phyloP scores from a whole-genome alignment of 2,113 vertebrate genomes.

The Oncorhynchus nerka region DNA sequence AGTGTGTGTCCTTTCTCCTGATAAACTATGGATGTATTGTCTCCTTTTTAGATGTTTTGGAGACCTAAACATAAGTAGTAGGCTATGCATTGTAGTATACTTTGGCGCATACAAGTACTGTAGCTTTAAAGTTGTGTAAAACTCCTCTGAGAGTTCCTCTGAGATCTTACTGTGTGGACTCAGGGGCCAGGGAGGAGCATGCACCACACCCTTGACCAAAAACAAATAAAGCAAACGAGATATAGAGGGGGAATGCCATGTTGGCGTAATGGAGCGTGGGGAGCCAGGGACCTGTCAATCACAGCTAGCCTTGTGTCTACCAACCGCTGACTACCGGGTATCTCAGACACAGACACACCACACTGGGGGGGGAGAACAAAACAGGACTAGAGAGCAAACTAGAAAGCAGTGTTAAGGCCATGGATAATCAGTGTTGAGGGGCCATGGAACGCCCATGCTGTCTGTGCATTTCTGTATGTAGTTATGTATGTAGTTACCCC shows the following conservation, averaged over 20 bases:
- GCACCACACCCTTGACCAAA: slow-evolving; percentile 48
- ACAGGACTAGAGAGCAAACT: not conserved
- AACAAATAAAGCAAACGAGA: slow-evolving; percentile 39
- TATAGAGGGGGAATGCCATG: slow-evolving; percentile 33
- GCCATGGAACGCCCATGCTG: slow-evolving; percentile 4
- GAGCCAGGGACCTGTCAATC: slow-evolving; percentile 22
- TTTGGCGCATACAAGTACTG: slow-evolving; percentile 18
- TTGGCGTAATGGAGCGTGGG: slow-evolving; percentile 29
- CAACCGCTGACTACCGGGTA: not conserved
- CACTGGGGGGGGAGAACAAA: not conserved
- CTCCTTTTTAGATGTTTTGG: no score
- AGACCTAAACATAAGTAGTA: no score
- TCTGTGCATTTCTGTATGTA: slow-evolving; percentile 1
- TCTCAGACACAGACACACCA: not conserved
- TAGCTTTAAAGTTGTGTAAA: slow-evolving; percentile 30
- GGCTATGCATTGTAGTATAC: not conserved
- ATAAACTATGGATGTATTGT: no score
- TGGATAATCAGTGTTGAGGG: not conserved
- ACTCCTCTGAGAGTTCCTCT: not conserved
- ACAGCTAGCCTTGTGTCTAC: not conserved
- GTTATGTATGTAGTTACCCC: not conserved
- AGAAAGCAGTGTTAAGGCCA: not conserved
- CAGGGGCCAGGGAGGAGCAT: not conserved
- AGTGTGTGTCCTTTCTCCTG: no score
- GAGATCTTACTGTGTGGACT: not conserved